phyloP scores from a whole-genome alignment of 2,797 vertebrate species.

The Enoplosus armatus region DNA sequence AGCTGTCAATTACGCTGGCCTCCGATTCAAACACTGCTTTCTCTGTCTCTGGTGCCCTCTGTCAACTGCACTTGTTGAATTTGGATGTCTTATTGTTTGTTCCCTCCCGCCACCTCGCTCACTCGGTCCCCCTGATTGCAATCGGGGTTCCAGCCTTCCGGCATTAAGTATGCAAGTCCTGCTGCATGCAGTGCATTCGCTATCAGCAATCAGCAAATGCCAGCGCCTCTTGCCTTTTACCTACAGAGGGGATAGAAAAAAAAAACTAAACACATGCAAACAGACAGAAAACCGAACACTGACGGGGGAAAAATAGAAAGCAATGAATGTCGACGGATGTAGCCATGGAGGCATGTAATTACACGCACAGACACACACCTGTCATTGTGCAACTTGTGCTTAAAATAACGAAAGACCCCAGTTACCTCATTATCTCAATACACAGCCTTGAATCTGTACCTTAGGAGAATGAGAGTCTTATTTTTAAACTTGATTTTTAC shows the following conservation, averaged over 20 bases:
- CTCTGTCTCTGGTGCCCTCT: constrained; percentile 50
- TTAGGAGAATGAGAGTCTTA: background rate
- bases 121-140: constrained; percentile 74
- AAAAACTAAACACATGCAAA: constrained; percentile 13
- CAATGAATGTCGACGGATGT: background rate
- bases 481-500: constrained; percentile 10
- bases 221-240: constrained; percentile 43
- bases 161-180: constrained; percentile 71
- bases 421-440: constrained; percentile 20
- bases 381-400: background rate
- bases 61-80: constrained; percentile 72
- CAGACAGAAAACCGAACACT: constrained; percentile 23
- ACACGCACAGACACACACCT: background rate
- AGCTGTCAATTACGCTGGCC: constrained; percentile 60
- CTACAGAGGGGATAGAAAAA: constrained; percentile 19
- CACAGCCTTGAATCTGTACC: constrained; percentile 12
- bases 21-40: constrained; percentile 38
- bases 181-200: constrained; percentile 57
- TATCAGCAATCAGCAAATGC: constrained; percentile 79
- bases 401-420: background rate
- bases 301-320: background rate
- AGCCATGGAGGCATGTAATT: constrained; percentile 4
- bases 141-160: constrained; percentile 60
- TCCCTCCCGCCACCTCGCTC: constrained; percentile 39
- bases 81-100: constrained; percentile 62